Percentiles rank a stretch among this genome's conserved stretches.
phyloP scores from a whole-genome alignment of 2,888 invertebrate species.

The Acleris sparsana region DNA sequence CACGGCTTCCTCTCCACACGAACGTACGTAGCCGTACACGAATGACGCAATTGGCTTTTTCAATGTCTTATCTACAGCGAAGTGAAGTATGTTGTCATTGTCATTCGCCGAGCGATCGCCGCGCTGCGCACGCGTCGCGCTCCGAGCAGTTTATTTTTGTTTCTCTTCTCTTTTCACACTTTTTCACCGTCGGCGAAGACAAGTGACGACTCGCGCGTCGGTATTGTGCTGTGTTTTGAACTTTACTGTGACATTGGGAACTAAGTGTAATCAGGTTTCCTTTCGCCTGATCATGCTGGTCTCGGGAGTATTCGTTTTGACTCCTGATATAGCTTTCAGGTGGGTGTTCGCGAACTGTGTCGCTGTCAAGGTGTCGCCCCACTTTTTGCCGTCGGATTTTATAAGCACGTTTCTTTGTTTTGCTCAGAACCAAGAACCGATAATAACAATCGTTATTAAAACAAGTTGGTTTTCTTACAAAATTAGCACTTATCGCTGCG shows the following conservation, averaged over 20 bases:
- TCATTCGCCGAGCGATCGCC: constrained; percentile 76
- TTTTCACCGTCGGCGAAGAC: constrained; percentile 72
- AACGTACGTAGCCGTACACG: constrained; percentile 76
- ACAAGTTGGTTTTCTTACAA: constrained; percentile 24
- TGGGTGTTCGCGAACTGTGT: constrained; percentile 57
- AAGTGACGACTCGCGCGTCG: constrained; percentile 75
- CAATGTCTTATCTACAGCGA: constrained; percentile 82
- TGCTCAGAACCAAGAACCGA: constrained; percentile 19
- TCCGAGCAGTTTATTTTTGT: constrained; percentile 65
- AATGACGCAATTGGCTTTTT: constrained; percentile 83
- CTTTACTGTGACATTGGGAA: constrained; percentile 68
- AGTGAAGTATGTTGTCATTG: constrained; percentile 63
- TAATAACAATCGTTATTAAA: constrained; percentile 33
- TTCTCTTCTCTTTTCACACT: constrained; percentile 71
- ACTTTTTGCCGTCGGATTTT: constrained; percentile 25
- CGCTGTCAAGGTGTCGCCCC: constrained; percentile 34
- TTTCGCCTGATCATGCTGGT: constrained; percentile 67
- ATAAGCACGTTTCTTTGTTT: constrained; percentile 31
- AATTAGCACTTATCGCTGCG: constrained; percentile 25
- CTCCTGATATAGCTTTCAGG: constrained; percentile 75
- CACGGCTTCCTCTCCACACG: constrained; percentile 75
- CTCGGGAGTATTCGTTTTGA: constrained; percentile 78
- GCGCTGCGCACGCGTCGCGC: constrained; percentile 74
- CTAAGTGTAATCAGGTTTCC: constrained; percentile 54
- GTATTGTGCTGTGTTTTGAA: constrained; percentile 77